Base-by-base conservation (phyloP, 1,140 invertebrate species). In the Teleogryllus occipitalis region DNA sequence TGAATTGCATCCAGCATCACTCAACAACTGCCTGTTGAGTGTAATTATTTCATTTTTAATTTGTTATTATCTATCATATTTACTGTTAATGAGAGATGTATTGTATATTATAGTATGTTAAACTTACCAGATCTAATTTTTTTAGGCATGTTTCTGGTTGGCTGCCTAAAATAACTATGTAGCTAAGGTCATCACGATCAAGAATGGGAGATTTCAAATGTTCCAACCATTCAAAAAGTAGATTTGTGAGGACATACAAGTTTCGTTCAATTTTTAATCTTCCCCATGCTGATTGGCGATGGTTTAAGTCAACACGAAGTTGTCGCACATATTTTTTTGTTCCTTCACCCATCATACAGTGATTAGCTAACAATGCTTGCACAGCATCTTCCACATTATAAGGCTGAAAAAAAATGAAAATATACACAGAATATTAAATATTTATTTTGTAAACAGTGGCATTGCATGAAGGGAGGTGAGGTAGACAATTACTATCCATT, bases 151-250 rank as follows among this genome's bases (percentile, higher is more conserved):
- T 86, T 27, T 89, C 87, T 7, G 89, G 87, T 80, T 89, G 87
- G 47, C 89, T 85, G 83, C 89, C 84, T 86, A 88, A 82, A 81
- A 89, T 87, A 0, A 94, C 90, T 74, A 95, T 90, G 48, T 90
- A 88, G 72, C 91, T 91, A 14, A 95, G 85, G 83, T 92, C 90
- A 75, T 93, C 90, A 21, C 89, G 86, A 75, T 89, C 89, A 10
- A 95, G 83, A 49, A 94, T 85, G 0, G 94, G 93, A 65, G 86
- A 83, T 84, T 91, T 91, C 22, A 94, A 84, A 22, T 89, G 88
- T 83, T 93, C 92, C 22, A 94, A 82, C 93, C 93, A 94, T 78
- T 92, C 90, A 82, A 90, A 92, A 22, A 94, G 83, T 14, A 94
- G 83, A 54, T 89, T 89, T 74, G 89, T 85, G 46, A 93, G 83